A percentile compares a stretch with the other conserved stretches of the same genome.
Evolutionary conservation across 2,888 invertebrate genomes (phyloP).

Genomic region (Synanthedon myopaeformis): DNA sequence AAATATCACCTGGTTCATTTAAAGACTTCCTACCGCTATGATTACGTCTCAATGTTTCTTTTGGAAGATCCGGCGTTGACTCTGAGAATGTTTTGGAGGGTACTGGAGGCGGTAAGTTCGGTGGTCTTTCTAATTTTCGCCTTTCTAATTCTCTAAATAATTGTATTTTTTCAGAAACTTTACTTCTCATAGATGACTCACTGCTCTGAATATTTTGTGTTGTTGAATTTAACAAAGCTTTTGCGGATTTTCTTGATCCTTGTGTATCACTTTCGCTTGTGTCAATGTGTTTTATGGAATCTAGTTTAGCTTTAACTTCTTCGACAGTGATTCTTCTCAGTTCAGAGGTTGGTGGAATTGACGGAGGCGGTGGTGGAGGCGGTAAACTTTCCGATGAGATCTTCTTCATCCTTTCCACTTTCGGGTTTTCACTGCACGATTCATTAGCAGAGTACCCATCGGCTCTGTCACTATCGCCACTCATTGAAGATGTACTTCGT

Average conservation of each 20-base stretch:
- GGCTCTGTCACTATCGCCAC: constrained; percentile 72
- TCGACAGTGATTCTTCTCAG: constrained; percentile 58
- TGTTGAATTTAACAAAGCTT: constrained; percentile 28
- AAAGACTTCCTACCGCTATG: constrained; percentile 60
- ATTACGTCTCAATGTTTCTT: constrained; percentile 53
- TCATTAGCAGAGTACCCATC: constrained; percentile 61
- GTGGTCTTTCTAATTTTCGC: constrained; percentile 59
- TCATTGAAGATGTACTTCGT: constrained; percentile 74
- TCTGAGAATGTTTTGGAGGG: constrained; percentile 46
- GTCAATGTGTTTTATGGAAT: constrained; percentile 55
- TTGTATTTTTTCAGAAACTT: constrained; percentile 66
- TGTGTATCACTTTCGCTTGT: constrained; percentile 63
- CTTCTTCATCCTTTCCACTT: constrained; percentile 68
- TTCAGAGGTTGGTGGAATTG: constrained; percentile 37
- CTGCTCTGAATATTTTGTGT: constrained; percentile 36
- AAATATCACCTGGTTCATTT: constrained; percentile 79
- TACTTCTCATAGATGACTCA: constrained; percentile 58
- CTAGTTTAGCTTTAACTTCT: constrained; percentile 71
- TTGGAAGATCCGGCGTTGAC: constrained; percentile 29
- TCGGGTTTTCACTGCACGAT: constrained; percentile 58
- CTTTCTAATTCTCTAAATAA: constrained; percentile 59
- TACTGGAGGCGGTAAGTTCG: constrained; percentile 59
- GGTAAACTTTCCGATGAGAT: constrained; percentile 69
- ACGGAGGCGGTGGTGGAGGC: constrained; percentile 49
- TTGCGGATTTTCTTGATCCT: constrained; percentile 59